Conservation (phyloP, 1,140 invertebrate genomes). For the Drosophila chauvacae region DNA sequence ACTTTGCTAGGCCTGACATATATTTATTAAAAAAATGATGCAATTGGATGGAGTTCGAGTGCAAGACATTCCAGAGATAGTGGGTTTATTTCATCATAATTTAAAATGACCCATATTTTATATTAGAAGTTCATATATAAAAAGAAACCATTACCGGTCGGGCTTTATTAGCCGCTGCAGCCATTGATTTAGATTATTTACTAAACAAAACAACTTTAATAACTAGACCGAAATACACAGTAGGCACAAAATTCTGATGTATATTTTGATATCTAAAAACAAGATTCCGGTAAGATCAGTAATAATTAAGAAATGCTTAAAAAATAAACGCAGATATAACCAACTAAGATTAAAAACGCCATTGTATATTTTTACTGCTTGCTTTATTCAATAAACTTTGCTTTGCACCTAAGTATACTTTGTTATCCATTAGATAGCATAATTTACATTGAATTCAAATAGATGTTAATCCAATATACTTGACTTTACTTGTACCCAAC, state of each 20-base stretch:
- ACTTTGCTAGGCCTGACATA: not conserved
- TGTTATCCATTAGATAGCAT: constrained; percentile 20
- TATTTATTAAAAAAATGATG: constrained; percentile 4
- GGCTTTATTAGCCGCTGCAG: not conserved
- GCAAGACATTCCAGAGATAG: not conserved
- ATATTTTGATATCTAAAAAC: too few species aligned
- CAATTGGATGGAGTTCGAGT: not conserved
- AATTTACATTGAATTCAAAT: constrained; percentile 28
- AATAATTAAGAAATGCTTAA: not conserved
- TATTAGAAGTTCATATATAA: not conserved
- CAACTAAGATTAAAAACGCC: not conserved
- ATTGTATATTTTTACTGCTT: constrained; percentile 20
- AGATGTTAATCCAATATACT: constrained; percentile 21
- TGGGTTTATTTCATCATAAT: constrained; percentile 7
- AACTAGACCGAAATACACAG: not conserved
- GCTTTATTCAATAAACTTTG: constrained; percentile 67
- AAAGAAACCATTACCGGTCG: not conserved
- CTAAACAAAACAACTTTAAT: not conserved
- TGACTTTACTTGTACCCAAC: constrained; percentile 70
- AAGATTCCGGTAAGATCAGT: not conserved
- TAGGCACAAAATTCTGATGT: too few species aligned
- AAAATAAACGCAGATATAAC: not conserved
- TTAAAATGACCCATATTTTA: not conserved
- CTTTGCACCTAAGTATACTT: constrained; percentile 46
- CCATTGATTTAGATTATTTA: not conserved